Evolutionary conservation across 2,113 vertebrate species (phyloP), one percentile per base, ranked within the genome.

Genomic region (Siphamia tubifer): DNA sequence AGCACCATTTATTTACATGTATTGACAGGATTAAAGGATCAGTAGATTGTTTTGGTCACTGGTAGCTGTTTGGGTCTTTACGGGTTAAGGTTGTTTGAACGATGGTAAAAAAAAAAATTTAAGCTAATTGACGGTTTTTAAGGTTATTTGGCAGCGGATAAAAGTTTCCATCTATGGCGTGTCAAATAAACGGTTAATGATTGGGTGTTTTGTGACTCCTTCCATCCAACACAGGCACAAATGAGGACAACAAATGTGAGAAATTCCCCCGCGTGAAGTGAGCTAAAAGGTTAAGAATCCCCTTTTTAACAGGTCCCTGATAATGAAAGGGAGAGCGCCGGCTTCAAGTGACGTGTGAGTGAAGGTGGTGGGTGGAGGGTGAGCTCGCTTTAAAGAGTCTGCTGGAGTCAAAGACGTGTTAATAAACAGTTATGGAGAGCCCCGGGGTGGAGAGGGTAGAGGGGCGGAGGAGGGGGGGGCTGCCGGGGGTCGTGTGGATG

Each of bases 361-460:
- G 79, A 83, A 79, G 76, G 82, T 62, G 78, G 86, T 79, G 87
- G 71, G 84, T 81, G 85, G 85, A 69, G 83, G 76, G 62, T 54
- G 58, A 68, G 72, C 72, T 77, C 63, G 4, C 39, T 81, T 86
- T 66, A 82, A 83, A 84, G 85, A 89, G 56, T 78, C 68, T 70
- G 19, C 47, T 82, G 87, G 81, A 90, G 81, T 89, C 71, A 81
- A 77, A 86, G 85, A 90, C 81, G 68, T 90, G 89, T 91, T 89
- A 91, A 91, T 90, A 91, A 91, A 92, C 90, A 88, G 67, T 90
- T 87, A 81, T 85, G 79, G 77, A 74, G 83, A 45, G 62, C 72
- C 71, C 52, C 16, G 10, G 61, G n/a, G n/a, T 30, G 2, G 16
- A 8, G 16, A 21, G 69, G 79, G 67, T 65, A 52, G 62, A 77